phyloP scores from a whole-genome alignment of 2,797 vertebrate species.

The Sebastes hopkinsi region DNA sequence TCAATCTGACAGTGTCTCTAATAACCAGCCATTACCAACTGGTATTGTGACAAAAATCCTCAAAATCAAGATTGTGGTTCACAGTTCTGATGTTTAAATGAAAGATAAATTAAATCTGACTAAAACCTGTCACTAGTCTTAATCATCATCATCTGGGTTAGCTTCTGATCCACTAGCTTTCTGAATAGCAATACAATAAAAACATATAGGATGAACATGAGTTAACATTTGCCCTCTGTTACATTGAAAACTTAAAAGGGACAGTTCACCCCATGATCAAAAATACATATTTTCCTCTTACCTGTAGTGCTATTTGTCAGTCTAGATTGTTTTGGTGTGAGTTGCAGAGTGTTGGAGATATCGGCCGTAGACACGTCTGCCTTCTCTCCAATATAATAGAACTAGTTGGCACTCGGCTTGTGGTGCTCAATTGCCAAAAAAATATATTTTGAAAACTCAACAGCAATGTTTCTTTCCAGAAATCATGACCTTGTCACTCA shows the following conservation, averaged over 20 bases:
- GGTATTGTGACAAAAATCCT: neutral
- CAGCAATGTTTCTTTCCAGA: neutral
- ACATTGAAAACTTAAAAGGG: neutral
- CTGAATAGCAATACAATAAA: neutral
- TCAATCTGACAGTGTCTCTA: constrained; percentile 1
- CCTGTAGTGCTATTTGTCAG: too few species aligned
- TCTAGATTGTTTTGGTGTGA: neutral
- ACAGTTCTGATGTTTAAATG: neutral
- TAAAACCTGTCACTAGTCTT: neutral
- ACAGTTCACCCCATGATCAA: neutral
- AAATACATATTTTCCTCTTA: too few species aligned
- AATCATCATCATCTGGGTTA: neutral
- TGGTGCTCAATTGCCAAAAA: neutral
- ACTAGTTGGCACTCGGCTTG: neutral
- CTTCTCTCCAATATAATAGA: neutral
- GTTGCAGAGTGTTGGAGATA: neutral
- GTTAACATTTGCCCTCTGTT: neutral
- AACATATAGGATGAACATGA: neutral
- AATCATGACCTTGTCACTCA: neutral
- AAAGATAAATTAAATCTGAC: neutral
- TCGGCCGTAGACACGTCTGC: neutral
- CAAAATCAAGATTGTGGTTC: neutral
- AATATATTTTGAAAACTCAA: neutral
- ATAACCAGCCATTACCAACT: neutral
- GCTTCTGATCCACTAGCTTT: neutral